Percentiles rank a stretch among this genome's conserved stretches.
phyloP scores from a whole-genome alignment of 2,797 vertebrate genomes.

The Bryconaethiops microstoma region DNA sequence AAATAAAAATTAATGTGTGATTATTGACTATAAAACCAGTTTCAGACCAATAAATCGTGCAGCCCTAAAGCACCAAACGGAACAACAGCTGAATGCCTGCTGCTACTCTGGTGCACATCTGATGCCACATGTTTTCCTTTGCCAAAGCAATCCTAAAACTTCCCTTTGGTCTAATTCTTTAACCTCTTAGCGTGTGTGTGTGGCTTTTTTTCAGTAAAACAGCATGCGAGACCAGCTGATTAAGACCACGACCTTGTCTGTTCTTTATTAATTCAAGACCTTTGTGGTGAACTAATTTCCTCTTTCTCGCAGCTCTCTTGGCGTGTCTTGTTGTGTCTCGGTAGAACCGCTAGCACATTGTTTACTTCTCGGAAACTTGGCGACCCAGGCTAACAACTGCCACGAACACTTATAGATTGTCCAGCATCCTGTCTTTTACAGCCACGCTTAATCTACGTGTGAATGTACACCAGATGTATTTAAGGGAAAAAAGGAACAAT shows the following conservation, averaged over 20 bases:
- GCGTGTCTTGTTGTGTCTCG: background rate
- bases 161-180: background rate
- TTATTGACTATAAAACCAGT: no score
- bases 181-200: background rate
- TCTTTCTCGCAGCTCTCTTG: background rate
- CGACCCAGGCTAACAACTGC: conserved; percentile 59
- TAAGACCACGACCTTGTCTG: conserved; percentile 3
- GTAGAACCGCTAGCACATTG: background rate
- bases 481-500: conserved; percentile 39
- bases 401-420: conserved; percentile 57
- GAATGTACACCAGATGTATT: conserved; percentile 66
- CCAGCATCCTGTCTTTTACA: conserved; percentile 51
- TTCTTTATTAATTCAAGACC: conserved; percentile 16
- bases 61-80: background rate
- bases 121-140: background rate
- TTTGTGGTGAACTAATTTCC: conserved; percentile 18
- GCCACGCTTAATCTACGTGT: conserved; percentile 49
- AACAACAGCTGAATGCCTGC: background rate
- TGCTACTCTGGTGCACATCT: background rate
- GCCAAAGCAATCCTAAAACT: background rate
- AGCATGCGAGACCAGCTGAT: background rate
- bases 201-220: background rate
- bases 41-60: no score
- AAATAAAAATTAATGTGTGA: no score
- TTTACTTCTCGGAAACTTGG: conserved; percentile 56